Base-by-base conservation (phyloP, 2,113 vertebrate species). In the Calcarius ornatus region DNA sequence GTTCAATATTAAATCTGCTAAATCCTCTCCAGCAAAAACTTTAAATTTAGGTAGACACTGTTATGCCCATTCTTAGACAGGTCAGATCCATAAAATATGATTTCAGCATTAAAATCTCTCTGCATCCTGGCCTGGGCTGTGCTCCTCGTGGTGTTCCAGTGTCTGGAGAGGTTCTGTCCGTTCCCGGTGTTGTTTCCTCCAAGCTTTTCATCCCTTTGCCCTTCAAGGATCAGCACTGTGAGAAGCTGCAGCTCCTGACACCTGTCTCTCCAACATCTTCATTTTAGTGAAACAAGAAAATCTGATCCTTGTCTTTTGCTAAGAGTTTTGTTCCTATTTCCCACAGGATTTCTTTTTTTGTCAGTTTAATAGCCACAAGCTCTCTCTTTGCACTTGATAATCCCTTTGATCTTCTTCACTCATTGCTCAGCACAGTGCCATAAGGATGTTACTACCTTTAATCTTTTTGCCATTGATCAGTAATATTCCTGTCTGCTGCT, bases 381-480 rank as follows among this genome's bases (percentile, higher is more conserved):
- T 96, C 89, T 90, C 81, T 94, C 83, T 95, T 75, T 86, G 61
- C 21, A 2, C 72, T 84, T 72, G 72, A 86, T 71, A 90, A 66
- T 75, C 51, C 79, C 91, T 95, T 83, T 86, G 79, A 96, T 97
- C 94, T 96, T 88, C 92, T 95, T 89, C 71, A 51, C 68, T 69
- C 83, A 25, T 66, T 90, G 64, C 93, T 96, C 82, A 22, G 85
- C 78, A 84, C 88, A 94, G 50, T 88, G 76, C 86, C 63, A 88
- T 88, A n/a, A 75, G 64, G 78, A 81, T 86, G 45, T 69, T 88
- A 61, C 81, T 97, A 93, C 72, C 91, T 97, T 95, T 95, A 84
- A 94, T 94, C 92, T 95, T 96, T 95, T 71, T 94, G 79, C 93
- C 68, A 91, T 72, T 89, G 92, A 88, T 95, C 78, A 93, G 90